Evolutionary conservation across 2,888 invertebrate genomes (phyloP).

Genomic region (Dorcus hopei): DNA sequence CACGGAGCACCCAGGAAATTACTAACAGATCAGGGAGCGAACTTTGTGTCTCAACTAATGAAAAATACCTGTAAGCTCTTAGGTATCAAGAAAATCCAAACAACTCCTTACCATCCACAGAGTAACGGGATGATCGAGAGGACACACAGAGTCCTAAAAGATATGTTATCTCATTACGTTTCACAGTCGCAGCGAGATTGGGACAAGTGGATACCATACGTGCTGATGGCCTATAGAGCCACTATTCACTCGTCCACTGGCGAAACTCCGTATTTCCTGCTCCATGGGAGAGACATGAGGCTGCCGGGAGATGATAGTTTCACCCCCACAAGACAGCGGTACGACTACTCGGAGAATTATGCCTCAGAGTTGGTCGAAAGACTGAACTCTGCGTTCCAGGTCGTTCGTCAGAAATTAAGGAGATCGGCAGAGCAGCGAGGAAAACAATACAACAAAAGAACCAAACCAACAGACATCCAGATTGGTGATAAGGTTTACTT

Average conservation of each 20-base stretch:
- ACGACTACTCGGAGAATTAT: conserved; percentile 24
- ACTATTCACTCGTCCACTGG: conserved; percentile 22
- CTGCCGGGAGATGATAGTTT: conserved; percentile 23
- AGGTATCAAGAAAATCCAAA: too few relatives aligned
- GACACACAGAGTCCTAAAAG: too few relatives aligned
- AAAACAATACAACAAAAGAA: not conserved
- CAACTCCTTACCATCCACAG: too few relatives aligned
- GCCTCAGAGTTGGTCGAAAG: conserved; percentile 9
- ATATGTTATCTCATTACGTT: too few relatives aligned
- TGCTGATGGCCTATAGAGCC: conserved; percentile 27
- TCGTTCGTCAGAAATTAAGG: not conserved
- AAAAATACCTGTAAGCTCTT: too few relatives aligned
- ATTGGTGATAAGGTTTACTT: not conserved
- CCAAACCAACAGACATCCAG: not conserved
- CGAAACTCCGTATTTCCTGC: conserved; percentile 25
- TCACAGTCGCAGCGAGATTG: conserved; percentile 21
- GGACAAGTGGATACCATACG: conserved; percentile 33
- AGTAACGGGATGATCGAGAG: too few relatives aligned
- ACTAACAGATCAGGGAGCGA: too few relatives aligned
- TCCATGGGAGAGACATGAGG: conserved; percentile 27
- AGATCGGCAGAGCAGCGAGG: not conserved
- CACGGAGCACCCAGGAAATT: too few relatives aligned
- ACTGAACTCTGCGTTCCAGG: conserved; percentile 1
- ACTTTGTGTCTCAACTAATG: too few relatives aligned
- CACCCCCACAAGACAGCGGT: conserved; percentile 11